Base-by-base conservation (phyloP, 1,140 invertebrate species). In the Listronotus bonariensis region DNA sequence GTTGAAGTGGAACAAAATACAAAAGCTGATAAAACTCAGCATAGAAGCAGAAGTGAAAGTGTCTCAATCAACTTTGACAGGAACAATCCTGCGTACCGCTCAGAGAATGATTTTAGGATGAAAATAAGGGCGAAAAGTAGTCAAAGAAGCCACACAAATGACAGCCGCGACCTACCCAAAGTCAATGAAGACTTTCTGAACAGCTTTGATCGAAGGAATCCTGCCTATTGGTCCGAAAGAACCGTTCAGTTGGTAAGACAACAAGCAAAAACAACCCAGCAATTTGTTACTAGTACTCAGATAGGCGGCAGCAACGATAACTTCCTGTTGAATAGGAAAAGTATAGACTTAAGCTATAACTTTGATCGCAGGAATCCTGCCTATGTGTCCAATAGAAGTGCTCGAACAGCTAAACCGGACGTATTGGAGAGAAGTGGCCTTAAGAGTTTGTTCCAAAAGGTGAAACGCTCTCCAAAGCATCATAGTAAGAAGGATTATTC, bases 181-280 rank as follows among this genome's bases (percentile, higher is more conserved):
- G 34, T 7, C 34, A 36, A 10, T 12, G 34, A 36, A 36, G 34
- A 36, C 11, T 20, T 56, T 17, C 17, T 40, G 6, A 64, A 20
- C 45, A 26, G 38, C 55, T 64, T 64, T 20, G 45, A 55, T 26
- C 54, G 53, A 48, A 55, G 41, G 3, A 56, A 56, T 38, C 6
- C 9, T 15, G 32, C 17, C 3, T 64, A 64, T 42, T 49, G 42
- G 10, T 64, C 61, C 5, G 61, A 64, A 48, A 46, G 42, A 20
- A 15, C 26, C 3, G 31, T 0, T 6, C 31, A 20, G 18, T 9
- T n/a, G 43, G 6, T 17, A 11, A 49, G 7, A 0, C 34, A 20
- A 18, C 9, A 15, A 15, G 14, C 12, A 17, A n/a, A n/a, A n/a
- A n/a, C n/a, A n/a, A n/a, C 12, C 7, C 5, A 40, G 11, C 40